Evolutionary conservation across 1,140 invertebrate genomes (phyloP), one percentile per base, ranked within the genome.

Genomic region (Acarapis woodi): DNA sequence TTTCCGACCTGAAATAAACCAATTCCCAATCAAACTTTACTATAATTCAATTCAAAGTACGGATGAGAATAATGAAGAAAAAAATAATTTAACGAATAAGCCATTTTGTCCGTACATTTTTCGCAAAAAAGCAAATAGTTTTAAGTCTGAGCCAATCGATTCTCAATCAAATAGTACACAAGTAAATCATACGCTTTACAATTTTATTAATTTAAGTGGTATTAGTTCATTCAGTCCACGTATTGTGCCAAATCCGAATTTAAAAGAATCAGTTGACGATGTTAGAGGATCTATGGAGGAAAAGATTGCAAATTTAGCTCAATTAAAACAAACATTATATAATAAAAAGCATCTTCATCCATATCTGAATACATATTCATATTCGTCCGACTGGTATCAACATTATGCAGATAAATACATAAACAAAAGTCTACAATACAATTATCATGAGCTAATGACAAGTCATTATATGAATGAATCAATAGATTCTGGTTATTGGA

Each of bases 401-500:
- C 16, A 20, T 8, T 31, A 36, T 10, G 29, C 32, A 24, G 10
- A 10, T 4, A 19, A 25, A 30, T 39, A 40, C 28, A 34, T 25
- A 30, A 35, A 37, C 4, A 37, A 41, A 18, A 30, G 40, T 29
- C 38, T 32, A 26, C 21, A 12, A 16, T 32, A 35, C 16, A 22
- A 5, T 6, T 35, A 35, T 32, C 20, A 21, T 24, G 6, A 37
- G 10, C 4, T 10, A 20, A n/a, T 8, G 14, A 36, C 21, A n/a
- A 32, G 16, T 12, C 37, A 39, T 35, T 26, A 42, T 19, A 22
- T 40, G 4, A 25, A 41, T 22, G 33, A 35, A 21, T 15, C 29
- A n/a, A 32, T 69, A 39, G 73, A 93, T 53, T n/a, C n/a, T n/a
- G 87, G 87, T 8, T 68, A 75, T 51, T 96, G 88, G 88, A 73